Percentiles rank a stretch among this genome's conserved stretches.
Conservation (phyloP, 2,888 invertebrate species). For the Hyposoter dolosus region DNA sequence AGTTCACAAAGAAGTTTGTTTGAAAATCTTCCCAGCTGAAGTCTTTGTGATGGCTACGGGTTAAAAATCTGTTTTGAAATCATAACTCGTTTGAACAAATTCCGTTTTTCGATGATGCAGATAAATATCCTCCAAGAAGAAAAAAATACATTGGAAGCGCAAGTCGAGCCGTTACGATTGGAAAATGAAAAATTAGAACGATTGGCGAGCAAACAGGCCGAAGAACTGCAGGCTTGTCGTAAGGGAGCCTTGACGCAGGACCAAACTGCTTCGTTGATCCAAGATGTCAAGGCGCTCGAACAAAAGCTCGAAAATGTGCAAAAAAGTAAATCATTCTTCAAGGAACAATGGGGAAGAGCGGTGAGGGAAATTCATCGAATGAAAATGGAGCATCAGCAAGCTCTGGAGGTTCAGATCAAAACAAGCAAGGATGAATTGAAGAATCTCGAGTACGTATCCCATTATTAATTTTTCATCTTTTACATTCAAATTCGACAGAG, state of each 20-base stretch:
- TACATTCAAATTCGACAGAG: too few species aligned
- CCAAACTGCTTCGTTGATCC: constrained; percentile 88
- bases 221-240: constrained; percentile 80
- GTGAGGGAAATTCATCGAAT: constrained; percentile 89
- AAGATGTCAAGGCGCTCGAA: constrained; percentile 88
- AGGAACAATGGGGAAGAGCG: constrained; percentile 90
- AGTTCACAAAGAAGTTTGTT: too few species aligned
- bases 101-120: constrained; percentile 2
- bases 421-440: constrained; percentile 83
- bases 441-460: constrained; percentile 77
- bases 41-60: too few species aligned
- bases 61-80: too few species aligned
- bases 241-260: constrained; percentile 88
- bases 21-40: too few species aligned
- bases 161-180: constrained; percentile 76
- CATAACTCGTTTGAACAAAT: too few species aligned
- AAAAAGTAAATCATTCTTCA: constrained; percentile 90
- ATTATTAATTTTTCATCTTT: background rate
- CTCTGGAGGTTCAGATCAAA: constrained; percentile 86
- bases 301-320: constrained; percentile 88
- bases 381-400: constrained; percentile 86
- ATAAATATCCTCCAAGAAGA: constrained; percentile 74
- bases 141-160: constrained; percentile 75
- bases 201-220: constrained; percentile 74
- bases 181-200: constrained; percentile 78